Conservation (phyloP, 2,113 vertebrate species). For the Serilophus lunatus region DNA sequence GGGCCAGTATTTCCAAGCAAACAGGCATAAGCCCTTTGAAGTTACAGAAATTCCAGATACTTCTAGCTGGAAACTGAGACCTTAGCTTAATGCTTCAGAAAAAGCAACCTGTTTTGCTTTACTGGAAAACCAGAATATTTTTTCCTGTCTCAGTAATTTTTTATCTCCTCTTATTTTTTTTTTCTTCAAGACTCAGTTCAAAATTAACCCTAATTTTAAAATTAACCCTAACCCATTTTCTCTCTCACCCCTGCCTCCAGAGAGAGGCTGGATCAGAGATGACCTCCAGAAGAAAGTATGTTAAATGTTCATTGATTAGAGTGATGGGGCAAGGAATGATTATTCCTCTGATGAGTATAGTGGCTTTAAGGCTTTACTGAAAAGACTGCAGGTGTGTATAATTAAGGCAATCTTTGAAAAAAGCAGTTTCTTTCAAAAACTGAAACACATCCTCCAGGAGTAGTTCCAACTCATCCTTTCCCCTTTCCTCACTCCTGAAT, state of each 20-base stretch:
- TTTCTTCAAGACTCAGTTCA: background rate
- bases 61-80: background rate
- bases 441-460: background rate
- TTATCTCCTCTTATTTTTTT: background rate
- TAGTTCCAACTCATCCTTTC: background rate
- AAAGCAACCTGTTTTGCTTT: background rate
- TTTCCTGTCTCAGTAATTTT: background rate
- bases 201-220: too few species aligned
- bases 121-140: background rate
- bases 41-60: background rate
- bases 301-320: background rate
- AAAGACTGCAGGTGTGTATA: background rate
- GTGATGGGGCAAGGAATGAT: background rate
- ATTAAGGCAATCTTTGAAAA: background rate
- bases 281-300: background rate
- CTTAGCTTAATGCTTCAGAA: background rate
- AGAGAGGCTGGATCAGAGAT: background rate
- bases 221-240: too few species aligned
- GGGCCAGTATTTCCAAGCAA: background rate
- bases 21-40: background rate
- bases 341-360: background rate
- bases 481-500: slow-evolving; percentile 2
- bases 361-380: background rate
- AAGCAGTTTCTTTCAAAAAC: background rate
- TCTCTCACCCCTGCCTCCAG: too few species aligned